Percentiles rank a stretch among this genome's conserved stretches.
These are phyloP conservation scores for Cartodere bifasciata DNA, from an alignment of 2,888 invertebrate species.

Conservation along the genomic window DNA sequence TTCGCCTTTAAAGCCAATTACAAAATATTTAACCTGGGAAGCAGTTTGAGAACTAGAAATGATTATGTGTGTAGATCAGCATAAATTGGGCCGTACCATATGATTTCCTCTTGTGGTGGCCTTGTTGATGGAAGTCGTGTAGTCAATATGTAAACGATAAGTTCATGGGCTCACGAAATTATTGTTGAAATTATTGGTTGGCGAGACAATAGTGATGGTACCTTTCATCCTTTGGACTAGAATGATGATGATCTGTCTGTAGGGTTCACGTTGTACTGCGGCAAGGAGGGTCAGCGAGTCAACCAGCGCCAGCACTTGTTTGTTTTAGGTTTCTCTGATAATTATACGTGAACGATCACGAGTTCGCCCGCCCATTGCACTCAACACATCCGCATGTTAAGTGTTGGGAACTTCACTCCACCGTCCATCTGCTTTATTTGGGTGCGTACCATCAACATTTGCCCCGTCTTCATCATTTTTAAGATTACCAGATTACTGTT, in stretches of 20 bases:
- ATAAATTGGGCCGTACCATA: constrained; percentile 26
- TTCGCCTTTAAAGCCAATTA: too few relatives aligned
- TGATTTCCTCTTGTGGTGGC: too few relatives aligned
- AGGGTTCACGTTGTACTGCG: constrained; percentile 23
- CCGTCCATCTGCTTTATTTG: constrained; percentile 6
- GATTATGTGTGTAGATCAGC: too few relatives aligned
- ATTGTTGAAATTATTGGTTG: constrained; percentile 26
- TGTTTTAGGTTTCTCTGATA: constrained; percentile 35
- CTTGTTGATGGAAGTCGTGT: constrained; percentile 21
- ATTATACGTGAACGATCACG: constrained; percentile 36
- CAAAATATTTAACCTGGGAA: too few relatives aligned
- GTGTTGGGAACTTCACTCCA: constrained; percentile 16
- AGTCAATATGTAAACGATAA: constrained; percentile 22
- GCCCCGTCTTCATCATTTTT: too few relatives aligned
- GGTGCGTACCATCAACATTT: too few relatives aligned
- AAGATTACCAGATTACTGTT: too few relatives aligned
- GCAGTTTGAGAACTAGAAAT: too few relatives aligned
- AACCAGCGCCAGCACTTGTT: constrained; percentile 34
- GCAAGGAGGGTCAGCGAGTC: constrained; percentile 30
- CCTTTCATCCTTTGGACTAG: constrained; percentile 13
- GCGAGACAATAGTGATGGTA: constrained; percentile 7
- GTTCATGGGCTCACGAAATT: constrained; percentile 28
- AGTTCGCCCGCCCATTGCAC: constrained; percentile 31
- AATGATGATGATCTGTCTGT: constrained; percentile 16
- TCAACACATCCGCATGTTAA: constrained; percentile 31